phyloP scores from a whole-genome alignment of 2,888 invertebrate species.

The Athalia rosae region DNA sequence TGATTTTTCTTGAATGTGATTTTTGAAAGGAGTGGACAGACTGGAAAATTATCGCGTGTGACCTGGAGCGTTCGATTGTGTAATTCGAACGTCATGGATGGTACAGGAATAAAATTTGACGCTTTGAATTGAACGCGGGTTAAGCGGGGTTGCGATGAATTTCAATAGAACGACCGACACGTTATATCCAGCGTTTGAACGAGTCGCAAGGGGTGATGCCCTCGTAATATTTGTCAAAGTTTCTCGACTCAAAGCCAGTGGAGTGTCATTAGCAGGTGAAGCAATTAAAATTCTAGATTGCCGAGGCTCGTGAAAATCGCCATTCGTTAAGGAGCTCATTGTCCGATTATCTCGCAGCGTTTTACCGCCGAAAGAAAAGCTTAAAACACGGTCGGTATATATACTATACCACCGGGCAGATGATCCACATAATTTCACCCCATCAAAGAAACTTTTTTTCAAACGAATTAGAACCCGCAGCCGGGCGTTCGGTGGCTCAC shows the following conservation, averaged over 20 bases:
- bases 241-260: constrained; percentile 25
- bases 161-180: neutral
- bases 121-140: constrained; percentile 12
- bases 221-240: constrained; percentile 23
- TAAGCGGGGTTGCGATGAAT: constrained; percentile 5
- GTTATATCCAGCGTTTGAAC: constrained; percentile 28
- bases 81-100: too few relatives aligned
- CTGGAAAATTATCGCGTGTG: too few relatives aligned
- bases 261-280: constrained; percentile 41
- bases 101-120: too few relatives aligned
- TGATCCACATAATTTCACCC: too few relatives aligned
- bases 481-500: too few relatives aligned
- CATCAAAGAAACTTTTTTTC: too few relatives aligned
- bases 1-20: too few relatives aligned
- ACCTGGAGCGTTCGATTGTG: too few relatives aligned
- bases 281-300: constrained; percentile 36
- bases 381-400: too few relatives aligned
- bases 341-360: constrained; percentile 40
- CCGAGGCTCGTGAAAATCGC: constrained; percentile 23
- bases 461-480: too few relatives aligned
- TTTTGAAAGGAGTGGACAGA: too few relatives aligned
- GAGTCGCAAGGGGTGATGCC: constrained; percentile 16
- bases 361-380: neutral
- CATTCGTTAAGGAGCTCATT: constrained; percentile 35
- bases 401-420: too few relatives aligned